phyloP scores from a whole-genome alignment of 2,113 vertebrate genomes.

The Cervus canadensis region DNA sequence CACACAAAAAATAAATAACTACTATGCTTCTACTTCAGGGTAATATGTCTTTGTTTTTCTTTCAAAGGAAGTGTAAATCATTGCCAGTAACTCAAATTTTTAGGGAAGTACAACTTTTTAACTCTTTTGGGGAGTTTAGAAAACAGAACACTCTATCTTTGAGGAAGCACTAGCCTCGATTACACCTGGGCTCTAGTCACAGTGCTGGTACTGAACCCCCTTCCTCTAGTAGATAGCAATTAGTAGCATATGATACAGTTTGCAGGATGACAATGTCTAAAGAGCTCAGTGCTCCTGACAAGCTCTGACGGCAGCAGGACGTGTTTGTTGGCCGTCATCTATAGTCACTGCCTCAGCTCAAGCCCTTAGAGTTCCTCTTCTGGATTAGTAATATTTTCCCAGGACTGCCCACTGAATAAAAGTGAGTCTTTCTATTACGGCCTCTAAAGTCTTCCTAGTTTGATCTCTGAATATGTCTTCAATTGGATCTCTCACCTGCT shows the following conservation, averaged over 20 bases:
- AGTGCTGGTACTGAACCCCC: neutral
- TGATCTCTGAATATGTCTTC: neutral
- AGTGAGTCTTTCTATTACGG: neutral
- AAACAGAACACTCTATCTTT: neutral
- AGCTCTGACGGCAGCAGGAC: neutral
- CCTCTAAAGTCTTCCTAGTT: neutral
- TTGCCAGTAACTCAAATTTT: neutral
- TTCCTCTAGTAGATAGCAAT: neutral
- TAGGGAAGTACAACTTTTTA: neutral
- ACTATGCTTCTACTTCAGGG: neutral
- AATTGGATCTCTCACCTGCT: neutral
- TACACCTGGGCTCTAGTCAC: neutral
- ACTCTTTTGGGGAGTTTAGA: neutral
- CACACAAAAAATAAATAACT: neutral
- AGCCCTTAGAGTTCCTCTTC: neutral
- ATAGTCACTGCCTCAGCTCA: neutral
- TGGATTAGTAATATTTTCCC: neutral
- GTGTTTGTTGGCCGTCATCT: neutral
- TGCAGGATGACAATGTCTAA: neutral
- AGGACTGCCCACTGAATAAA: neutral
- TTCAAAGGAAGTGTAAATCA: neutral
- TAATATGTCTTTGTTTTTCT: neutral
- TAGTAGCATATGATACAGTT: neutral
- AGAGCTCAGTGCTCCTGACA: neutral
- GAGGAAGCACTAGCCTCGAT: neutral